Evolutionary conservation across 2,113 vertebrate genomes (phyloP), one percentile per base, ranked within the genome.

Genomic region (Mungos mungo): DNA sequence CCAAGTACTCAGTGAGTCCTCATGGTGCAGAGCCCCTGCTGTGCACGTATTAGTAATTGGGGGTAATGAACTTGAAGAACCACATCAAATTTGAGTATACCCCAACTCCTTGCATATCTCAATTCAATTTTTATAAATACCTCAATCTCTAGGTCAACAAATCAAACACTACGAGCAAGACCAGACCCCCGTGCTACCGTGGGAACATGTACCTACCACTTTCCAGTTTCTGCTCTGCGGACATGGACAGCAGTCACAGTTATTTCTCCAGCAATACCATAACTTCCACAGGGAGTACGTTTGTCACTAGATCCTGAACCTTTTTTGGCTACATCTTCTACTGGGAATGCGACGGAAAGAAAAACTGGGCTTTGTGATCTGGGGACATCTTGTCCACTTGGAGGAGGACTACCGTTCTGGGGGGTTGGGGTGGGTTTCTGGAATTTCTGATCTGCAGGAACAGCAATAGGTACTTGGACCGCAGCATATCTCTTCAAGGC

Each of bases 341-440:
- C 92, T 79, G 98, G 98, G 92, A 98, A 93, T 65, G 98, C 98
- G 95, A 97, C 96, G 50, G 97, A 98, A 97, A 98, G 88, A 60
- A 97, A 96, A 68, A 7, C 13, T 10, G 96, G 93, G 57, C 54
- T 86, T 68, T 95, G 16, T 0, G 92, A 89, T 54, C 96, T 54
- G 85, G 97, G 92, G 35, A 45, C 95, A 82, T 97, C 96, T 71
- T 95, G 95, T 96, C 97, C 94, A 95, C 82, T 94, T 81, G 92
- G 15, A 85, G 95, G 91, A n/a, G 82, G 65, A 84, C 57, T 94
- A 93, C 41, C 87, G 79, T 12, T 54, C 93, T 60, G 97, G 87
- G 96, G 65, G 7, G 47, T 96, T 18, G 87, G 35, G 54, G 0
- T 15, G 0, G 93, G 96, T 96, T 96, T 98, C 97, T 85, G 84